phyloP scores from a whole-genome alignment of 2,113 vertebrate species.

The Protomyctophum bolini region DNA sequence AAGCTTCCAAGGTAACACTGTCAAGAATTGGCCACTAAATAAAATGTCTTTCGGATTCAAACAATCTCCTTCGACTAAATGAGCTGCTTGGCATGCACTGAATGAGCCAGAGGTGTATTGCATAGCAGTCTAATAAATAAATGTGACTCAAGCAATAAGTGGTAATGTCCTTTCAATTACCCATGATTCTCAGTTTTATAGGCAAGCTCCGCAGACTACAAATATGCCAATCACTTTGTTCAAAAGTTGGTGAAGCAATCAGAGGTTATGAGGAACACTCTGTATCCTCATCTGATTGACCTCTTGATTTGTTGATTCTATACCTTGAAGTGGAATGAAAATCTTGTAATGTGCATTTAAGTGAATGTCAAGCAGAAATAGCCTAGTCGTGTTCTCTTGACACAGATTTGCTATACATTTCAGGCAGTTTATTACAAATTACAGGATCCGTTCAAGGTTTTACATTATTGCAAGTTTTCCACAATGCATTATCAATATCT shows the following conservation, averaged over 20 bases:
- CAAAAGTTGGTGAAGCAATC: not conserved
- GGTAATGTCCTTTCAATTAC: slow-evolving; percentile 65
- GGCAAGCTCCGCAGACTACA: slow-evolving; percentile 43
- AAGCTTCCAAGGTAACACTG: slow-evolving; percentile 42
- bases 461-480: slow-evolving; percentile 63
- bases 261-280: slow-evolving; percentile 5
- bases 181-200: slow-evolving; percentile 42
- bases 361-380: slow-evolving; percentile 41
- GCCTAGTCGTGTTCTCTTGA: slow-evolving; percentile 32
- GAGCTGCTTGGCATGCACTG: slow-evolving; percentile 65
- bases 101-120: slow-evolving; percentile 41
- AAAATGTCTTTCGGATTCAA: slow-evolving; percentile 62
- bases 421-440: slow-evolving; percentile 67
- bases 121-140: slow-evolving; percentile 62
- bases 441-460: slow-evolving; percentile 67
- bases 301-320: not conserved
- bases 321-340: not conserved
- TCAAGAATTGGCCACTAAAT: slow-evolving; percentile 45
- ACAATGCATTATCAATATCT: slow-evolving; percentile 60
- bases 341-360: slow-evolving; percentile 35
- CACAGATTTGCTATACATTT: slow-evolving; percentile 63
- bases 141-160: slow-evolving; percentile 68
- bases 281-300: not conserved
- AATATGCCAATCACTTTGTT: slow-evolving; percentile 43
- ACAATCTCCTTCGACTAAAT: slow-evolving; percentile 67